Conservation (phyloP, 1,140 invertebrate species). For the Brachionus rotundiformis region DNA sequence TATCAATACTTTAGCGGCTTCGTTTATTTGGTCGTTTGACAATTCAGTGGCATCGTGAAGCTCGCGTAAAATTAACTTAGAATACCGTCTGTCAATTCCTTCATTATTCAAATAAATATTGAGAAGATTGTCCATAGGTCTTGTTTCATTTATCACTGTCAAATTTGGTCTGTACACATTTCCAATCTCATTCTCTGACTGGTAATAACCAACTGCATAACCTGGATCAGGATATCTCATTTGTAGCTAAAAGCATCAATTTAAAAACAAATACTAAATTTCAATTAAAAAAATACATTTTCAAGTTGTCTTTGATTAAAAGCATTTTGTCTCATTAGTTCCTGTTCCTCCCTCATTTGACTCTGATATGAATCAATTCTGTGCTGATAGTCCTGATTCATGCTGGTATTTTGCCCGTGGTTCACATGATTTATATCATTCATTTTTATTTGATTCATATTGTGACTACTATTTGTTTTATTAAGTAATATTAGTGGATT, state of each 20-base stretch:
- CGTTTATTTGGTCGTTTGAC: conserved; percentile 21
- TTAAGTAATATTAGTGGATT: conserved; percentile 50
- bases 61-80: conserved; percentile 37
- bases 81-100: conserved; percentile 48
- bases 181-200: not conserved
- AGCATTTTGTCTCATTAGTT: conserved; percentile 7
- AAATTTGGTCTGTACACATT: not conserved
- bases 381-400: conserved; percentile 12
- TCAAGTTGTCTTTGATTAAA: conserved; percentile 1
- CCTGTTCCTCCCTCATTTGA: conserved; percentile 13
- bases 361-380: not conserved
- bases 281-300: not conserved
- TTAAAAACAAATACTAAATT: no score
- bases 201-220: not conserved
- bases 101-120: conserved; percentile 50
- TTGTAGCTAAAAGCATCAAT: not conserved
- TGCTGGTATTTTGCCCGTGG: not conserved
- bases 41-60: conserved; percentile 42
- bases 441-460: not conserved
- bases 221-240: not conserved
- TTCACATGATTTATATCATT: not conserved
- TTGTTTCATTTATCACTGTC: not conserved
- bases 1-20: conserved; percentile 38
- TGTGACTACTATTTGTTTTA: conserved; percentile 31
- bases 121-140: conserved; percentile 35